A percentile compares a stretch with the other conserved stretches of the same genome.
Evolutionary conservation across 2,888 invertebrate genomes (phyloP).

Genomic region (Drosophila antonietae): DNA sequence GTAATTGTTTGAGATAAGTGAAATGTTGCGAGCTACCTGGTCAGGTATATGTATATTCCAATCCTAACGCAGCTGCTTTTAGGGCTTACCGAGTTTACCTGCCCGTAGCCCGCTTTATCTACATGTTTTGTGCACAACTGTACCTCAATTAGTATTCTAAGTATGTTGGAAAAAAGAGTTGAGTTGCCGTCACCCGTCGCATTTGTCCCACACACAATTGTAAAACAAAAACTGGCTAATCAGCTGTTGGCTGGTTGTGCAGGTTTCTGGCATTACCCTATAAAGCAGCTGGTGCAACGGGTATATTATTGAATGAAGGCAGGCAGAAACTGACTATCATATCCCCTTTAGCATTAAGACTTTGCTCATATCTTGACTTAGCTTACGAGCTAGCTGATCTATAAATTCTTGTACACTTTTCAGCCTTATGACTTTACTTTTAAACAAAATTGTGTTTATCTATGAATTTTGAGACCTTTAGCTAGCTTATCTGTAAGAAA

Average conservation of each 20-base stretch:
- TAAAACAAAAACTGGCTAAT: constrained; percentile 70
- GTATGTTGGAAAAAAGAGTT: constrained; percentile 57
- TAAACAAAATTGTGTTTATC: too few species aligned
- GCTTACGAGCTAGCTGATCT: neutral
- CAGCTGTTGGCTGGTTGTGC: constrained; percentile 75
- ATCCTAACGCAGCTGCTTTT: neutral
- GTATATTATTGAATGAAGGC: neutral
- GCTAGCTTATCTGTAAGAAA: too few species aligned
- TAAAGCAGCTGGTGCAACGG: neutral
- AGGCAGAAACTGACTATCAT: neutral
- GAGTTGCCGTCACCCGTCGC: constrained; percentile 19
- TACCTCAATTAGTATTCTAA: constrained; percentile 71
- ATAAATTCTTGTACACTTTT: neutral
- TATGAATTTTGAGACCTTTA: too few species aligned
- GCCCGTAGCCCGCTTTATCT: neutral
- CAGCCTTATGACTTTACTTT: too few species aligned
- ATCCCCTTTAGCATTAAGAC: neutral
- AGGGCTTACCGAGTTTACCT: constrained; percentile 8
- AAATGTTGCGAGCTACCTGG: constrained; percentile 6
- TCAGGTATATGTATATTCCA: neutral
- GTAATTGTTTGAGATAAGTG: neutral
- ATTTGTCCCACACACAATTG: constrained; percentile 44
- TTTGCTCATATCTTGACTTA: neutral
- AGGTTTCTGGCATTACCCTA: constrained; percentile 53
- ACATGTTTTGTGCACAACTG: constrained; percentile 59